Evolutionary conservation across 2,888 invertebrate species (phyloP).

Genomic region (Zeuzera pyrina): DNA sequence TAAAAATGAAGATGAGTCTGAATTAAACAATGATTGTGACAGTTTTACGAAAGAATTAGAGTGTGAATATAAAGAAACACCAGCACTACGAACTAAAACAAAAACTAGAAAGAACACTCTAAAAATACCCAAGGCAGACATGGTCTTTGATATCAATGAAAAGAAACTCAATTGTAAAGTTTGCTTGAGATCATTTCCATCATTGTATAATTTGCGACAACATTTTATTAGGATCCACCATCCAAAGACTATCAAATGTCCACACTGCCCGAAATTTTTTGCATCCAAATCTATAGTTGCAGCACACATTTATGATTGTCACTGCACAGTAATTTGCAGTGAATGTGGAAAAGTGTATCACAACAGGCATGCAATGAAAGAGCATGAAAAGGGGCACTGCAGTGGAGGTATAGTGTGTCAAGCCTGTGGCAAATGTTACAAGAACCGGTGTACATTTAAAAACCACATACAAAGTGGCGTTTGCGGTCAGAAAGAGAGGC

Average conservation of each 20-base stretch:
- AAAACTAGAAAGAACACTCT: conserved; percentile 3
- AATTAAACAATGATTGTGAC: background rate
- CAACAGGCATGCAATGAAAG: conserved; percentile 34
- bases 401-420: conserved; percentile 36
- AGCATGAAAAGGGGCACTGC: conserved; percentile 43
- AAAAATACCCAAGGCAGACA: background rate
- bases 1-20: background rate
- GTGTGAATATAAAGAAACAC: conserved; percentile 12
- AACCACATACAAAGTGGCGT: conserved; percentile 43
- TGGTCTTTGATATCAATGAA: background rate
- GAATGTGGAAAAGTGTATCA: conserved; percentile 46
- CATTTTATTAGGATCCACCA: conserved; percentile 44
- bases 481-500: conserved; percentile 36
- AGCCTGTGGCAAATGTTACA: conserved; percentile 48
- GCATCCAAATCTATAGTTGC: conserved; percentile 29
- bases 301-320: conserved; percentile 33
- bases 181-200: conserved; percentile 33
- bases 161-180: conserved; percentile 28
- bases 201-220: conserved; percentile 29
- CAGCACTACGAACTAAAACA: conserved; percentile 12
- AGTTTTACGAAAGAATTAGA: background rate
- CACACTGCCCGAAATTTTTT: conserved; percentile 32
- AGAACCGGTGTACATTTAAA: conserved; percentile 40
- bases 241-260: conserved; percentile 35
- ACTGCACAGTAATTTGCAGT: conserved; percentile 32